A percentile compares a stretch with the other conserved stretches of the same genome.
phyloP scores from a whole-genome alignment of 2,113 vertebrate species.

The Carettochelys insculpta region DNA sequence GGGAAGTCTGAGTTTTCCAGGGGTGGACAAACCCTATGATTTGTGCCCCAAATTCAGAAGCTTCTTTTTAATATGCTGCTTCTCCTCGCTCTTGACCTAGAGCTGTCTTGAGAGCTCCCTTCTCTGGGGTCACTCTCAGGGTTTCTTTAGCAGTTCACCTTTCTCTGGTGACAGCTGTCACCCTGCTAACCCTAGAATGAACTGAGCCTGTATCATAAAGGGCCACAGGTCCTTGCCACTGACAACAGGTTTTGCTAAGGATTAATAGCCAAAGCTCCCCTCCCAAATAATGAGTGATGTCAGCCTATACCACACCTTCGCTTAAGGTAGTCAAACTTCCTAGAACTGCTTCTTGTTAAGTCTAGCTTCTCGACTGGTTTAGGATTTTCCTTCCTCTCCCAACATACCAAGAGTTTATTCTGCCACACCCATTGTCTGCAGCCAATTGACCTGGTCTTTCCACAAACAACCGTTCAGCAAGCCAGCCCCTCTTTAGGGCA shows the following conservation, averaged over 20 bases:
- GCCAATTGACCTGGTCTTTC: neutral
- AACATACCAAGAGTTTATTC: neutral
- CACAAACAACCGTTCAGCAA: accelerated
- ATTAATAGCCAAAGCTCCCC: neutral
- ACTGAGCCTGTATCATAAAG: neutral
- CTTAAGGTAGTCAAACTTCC: neutral
- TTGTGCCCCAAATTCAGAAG: accelerated
- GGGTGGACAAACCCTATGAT: neutral
- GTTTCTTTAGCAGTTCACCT: neutral
- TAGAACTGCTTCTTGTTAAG: neutral
- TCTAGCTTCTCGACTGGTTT: neutral
- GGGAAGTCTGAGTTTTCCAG: neutral
- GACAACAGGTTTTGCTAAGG: neutral
- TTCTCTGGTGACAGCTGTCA: neutral
- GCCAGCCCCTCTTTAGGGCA: neutral
- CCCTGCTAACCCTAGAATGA: neutral
- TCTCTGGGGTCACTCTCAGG: neutral
- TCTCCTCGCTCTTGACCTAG: neutral
- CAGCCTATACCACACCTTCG: no score
- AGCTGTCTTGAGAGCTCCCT: neutral
- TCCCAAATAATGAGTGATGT: neutral
- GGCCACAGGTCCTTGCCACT: neutral
- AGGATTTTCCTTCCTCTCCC: neutral
- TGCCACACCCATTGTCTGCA: neutral
- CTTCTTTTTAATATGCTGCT: neutral